Percentiles rank a stretch among this genome's conserved stretches.
phyloP scores from a whole-genome alignment of 2,113 vertebrate genomes.

The Siniperca knerii region DNA sequence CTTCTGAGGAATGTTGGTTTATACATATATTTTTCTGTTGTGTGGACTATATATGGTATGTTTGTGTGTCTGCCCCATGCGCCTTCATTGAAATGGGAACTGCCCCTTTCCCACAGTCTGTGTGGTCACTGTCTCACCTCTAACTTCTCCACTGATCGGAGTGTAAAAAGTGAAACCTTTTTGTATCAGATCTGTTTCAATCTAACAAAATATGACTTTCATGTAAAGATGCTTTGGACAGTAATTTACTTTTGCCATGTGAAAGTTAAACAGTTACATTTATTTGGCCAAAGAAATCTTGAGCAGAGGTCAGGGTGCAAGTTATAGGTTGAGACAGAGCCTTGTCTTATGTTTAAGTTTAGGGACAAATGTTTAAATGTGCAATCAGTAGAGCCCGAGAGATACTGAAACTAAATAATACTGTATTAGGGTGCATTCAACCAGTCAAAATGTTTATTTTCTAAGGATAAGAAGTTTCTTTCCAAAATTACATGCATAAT shows the following conservation, averaged over 20 bases:
- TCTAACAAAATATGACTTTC: background rate
- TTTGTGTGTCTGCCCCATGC: slow-evolving; percentile 33
- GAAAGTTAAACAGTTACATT: background rate
- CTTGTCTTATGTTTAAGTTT: slow-evolving; percentile 2
- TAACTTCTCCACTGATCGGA: slow-evolving; percentile 1
- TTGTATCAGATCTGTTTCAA: background rate
- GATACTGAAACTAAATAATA: slow-evolving; percentile 19
- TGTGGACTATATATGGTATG: slow-evolving; percentile 18
- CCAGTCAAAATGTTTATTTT: slow-evolving; percentile 27
- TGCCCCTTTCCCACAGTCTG: background rate
- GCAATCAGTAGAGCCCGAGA: slow-evolving; percentile 56
- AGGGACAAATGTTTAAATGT: slow-evolving; percentile 38
- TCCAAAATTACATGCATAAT: slow-evolving; percentile 18
- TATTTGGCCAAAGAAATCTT: slow-evolving; percentile 60
- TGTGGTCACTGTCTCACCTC: background rate
- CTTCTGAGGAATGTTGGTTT: slow-evolving; percentile 68
- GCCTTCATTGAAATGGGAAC: slow-evolving; percentile 31
- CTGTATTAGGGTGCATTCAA: slow-evolving; percentile 32
- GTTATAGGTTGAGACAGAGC: background rate
- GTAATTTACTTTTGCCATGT: background rate
- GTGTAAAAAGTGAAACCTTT: background rate
- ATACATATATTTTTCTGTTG: slow-evolving; percentile 43
- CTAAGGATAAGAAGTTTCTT: background rate
- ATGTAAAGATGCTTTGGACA: background rate
- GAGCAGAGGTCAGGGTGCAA: background rate